Evolutionary conservation across 2,113 vertebrate species (phyloP), one percentile per base, ranked within the genome.

Genomic region (Ammospiza caudacuta): DNA sequence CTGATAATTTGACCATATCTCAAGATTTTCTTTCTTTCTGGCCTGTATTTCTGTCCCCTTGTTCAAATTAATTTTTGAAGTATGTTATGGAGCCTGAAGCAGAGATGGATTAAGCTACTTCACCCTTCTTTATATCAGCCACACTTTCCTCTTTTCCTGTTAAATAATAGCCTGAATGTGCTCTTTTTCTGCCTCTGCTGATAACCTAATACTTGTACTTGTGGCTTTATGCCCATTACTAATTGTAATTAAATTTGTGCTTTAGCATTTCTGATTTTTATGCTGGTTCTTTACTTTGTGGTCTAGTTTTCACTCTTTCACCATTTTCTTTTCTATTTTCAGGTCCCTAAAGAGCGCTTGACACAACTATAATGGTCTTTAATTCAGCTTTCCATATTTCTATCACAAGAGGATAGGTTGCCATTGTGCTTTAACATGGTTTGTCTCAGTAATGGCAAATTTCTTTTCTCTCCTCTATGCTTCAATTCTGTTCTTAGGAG

Each of bases 211-310:
- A 37, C 31, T 77, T 90, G 31, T 54, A 37, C 67, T 77, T 59
- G 31, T 0, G 5, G 44, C 49, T 64, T 91, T 52, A 61, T 64
- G 35, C 14, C 74, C 8, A 4, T 92, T 89, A 84, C 62, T 91
- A 93, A 85, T 89, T 87, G n/a, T 58, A 93, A 96, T 87, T 93
- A 89, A 91, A 91, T 93, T 64, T 63, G 22, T 75, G 37, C 43
- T 66, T 74, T 78, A 74, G 12, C 10, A 11, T 81, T 89, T 95
- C 83, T 87, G 69, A 59, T 78, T 89, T 81, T 81, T 87, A 58
- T 68, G 33, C 78, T 59, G 9, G 20, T 64, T 62, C 58, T 92
- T 83, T 55, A 17, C 55, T 91, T 91, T 83, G 51, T 89, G 47
- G 51, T 89, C 68, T 67, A 58, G 22, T 74, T 94, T 77, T 82